These are phyloP conservation scores for Dendrocopos noguchii DNA, from an alignment of 2,113 vertebrate genomes.

Conservation along the genomic window DNA sequence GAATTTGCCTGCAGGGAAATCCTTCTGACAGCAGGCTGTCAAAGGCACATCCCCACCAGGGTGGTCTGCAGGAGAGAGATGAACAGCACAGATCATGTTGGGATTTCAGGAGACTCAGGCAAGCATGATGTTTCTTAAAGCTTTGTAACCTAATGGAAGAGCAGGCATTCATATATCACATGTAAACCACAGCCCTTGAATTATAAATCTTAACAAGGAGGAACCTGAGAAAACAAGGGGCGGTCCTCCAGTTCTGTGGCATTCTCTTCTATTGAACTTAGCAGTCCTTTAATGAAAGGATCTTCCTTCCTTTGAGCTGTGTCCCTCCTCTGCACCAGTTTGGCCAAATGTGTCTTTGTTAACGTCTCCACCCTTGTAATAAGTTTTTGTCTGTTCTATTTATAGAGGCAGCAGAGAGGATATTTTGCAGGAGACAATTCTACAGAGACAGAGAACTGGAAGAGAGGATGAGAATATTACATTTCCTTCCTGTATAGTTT, in stretches of 20 bases:
- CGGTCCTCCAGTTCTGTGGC: background rate
- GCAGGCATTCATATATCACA: background rate
- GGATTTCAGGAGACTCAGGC: conserved; percentile 40
- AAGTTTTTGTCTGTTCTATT: background rate
- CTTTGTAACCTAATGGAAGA: background rate
- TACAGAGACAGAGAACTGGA: background rate
- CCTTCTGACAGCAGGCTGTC: conserved; percentile 69
- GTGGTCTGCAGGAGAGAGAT: conserved; percentile 9
- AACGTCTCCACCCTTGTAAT: background rate
- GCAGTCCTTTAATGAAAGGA: background rate
- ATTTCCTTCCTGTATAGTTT: background rate
- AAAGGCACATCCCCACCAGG: conserved; percentile 62
- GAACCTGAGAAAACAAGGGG: background rate
- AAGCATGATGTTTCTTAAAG: background rate
- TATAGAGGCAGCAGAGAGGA: background rate
- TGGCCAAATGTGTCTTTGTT: background rate
- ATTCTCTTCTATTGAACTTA: background rate
- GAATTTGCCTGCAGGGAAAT: conserved; percentile 71
- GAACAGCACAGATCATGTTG: conserved; percentile 2
- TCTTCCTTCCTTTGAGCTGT: background rate
- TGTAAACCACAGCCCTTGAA: background rate
- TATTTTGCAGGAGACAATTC: background rate
- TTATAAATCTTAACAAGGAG: background rate
- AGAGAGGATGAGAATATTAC: background rate
- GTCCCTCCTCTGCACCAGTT: background rate